phyloP scores from a whole-genome alignment of 2,888 invertebrate genomes.

The Tholera decimalis region DNA sequence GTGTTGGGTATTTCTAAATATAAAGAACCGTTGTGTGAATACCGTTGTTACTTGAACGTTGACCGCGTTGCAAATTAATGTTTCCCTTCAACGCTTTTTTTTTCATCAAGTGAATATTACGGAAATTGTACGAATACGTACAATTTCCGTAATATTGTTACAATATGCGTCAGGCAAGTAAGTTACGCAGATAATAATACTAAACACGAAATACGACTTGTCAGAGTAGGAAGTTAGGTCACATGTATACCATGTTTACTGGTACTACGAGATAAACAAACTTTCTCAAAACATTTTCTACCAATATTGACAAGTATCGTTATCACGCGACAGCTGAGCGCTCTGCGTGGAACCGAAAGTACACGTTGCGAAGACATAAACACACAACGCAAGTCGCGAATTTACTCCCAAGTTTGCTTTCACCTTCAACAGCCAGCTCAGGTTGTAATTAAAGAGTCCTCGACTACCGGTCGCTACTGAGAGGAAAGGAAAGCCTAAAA shows the following conservation, averaged over 20 bases:
- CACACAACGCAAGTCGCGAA: constrained; percentile 70
- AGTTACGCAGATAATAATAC: constrained; percentile 7
- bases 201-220: constrained; percentile 25
- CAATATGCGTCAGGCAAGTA: constrained; percentile 3
- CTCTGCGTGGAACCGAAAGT: constrained; percentile 73
- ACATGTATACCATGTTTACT: constrained; percentile 28
- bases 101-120: constrained; percentile 71
- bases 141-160: constrained; percentile 66
- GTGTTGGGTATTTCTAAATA: constrained; percentile 85
- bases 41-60: constrained; percentile 81
- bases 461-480: constrained; percentile 61
- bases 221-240: constrained; percentile 33
- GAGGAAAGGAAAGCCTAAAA: constrained; percentile 68
- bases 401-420: constrained; percentile 77
- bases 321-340: constrained; percentile 67
- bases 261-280: constrained; percentile 56
- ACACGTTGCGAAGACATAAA: constrained; percentile 68
- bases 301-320: constrained; percentile 77
- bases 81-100: constrained; percentile 75
- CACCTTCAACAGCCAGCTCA: constrained; percentile 75
- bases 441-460: constrained; percentile 72
- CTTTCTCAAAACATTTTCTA: constrained; percentile 76
- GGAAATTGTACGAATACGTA: too few relatives aligned
- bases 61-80: constrained; percentile 81
- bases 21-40: constrained; percentile 86